Base-by-base conservation (phyloP, 2,113 vertebrate species). In the Symphodus melops region DNA sequence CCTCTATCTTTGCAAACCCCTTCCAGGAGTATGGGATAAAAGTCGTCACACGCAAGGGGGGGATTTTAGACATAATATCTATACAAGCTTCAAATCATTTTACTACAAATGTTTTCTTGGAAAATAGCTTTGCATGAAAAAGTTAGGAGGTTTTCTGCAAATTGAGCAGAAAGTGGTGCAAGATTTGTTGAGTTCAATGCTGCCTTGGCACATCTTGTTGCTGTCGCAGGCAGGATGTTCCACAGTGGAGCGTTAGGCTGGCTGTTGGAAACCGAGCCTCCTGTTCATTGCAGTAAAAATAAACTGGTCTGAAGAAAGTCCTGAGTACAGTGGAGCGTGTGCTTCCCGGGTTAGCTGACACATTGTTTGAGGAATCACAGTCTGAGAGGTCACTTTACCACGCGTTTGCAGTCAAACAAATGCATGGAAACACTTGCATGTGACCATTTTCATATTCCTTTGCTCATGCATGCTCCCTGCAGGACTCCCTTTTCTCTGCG, bases 281-380 rank as follows among this genome's bases (percentile, higher is more conserved):
- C 81, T 77, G 64, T 89, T 90, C 84, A 75, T 75, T 87, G 85
- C 82, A 90, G 92, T 90, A 89, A 92, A 94, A 94, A 94, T 88
- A 94, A 94, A 92, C 84, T 89, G 60, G 85, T 68, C 82, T 72
- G 44, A 76, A 82, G 67, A 88, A 85, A 84, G 81, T 61, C 69
- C 70, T 75, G 76, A 88, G 78, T 80, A 89, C 83, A 89, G 86
- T 86, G 76, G 65, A 88, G 88, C 14, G 72, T 86, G 87, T 88
- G 83, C 91, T 93, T 83, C 69, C 51, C 63, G 41, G 23, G 81
- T 86, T 84, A 79, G 80, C 88, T 90, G 85, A 89, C 88, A 87
- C 79, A 87, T 81, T 86, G 88, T 87, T 91, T 87, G 79, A 88
- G 82, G 75, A 88, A 86, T 69, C 84, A 68, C 83, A 85, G 59